Conservation (phyloP, 2,113 vertebrate species). For the Lethenteron camtschaticum region DNA sequence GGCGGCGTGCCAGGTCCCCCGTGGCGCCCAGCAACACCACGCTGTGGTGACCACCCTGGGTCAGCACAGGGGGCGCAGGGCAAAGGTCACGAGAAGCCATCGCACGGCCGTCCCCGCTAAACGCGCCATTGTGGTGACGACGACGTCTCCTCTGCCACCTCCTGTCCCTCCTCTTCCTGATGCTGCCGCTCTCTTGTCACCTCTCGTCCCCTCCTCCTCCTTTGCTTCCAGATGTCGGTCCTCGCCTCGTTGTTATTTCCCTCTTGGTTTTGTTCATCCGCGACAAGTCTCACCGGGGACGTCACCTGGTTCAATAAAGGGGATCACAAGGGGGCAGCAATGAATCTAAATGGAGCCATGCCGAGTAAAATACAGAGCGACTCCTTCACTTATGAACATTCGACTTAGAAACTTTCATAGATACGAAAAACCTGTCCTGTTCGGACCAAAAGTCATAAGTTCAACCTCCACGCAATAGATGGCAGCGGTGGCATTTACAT, state of each 20-base stretch:
- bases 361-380: too few species aligned
- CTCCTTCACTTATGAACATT: too few species aligned
- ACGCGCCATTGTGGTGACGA: too few species aligned
- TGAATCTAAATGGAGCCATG: too few species aligned
- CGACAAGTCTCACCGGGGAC: too few species aligned
- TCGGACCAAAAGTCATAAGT: too few species aligned
- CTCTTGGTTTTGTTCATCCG: neutral
- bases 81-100: neutral
- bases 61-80: neutral
- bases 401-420: too few species aligned
- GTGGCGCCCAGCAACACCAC: slow-evolving; percentile 63
- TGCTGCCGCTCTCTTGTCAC: neutral
- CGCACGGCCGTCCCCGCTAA: neutral
- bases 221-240: neutral
- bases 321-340: too few species aligned
- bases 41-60: slow-evolving; percentile 36
- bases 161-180: neutral
- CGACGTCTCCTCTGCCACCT: neutral
- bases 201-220: neutral
- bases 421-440: too few species aligned
- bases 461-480: too few species aligned
- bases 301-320: too few species aligned
- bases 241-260: neutral
- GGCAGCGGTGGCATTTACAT: too few species aligned
- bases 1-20: slow-evolving; percentile 70